Base-by-base conservation (phyloP, 2,888 invertebrate genomes). In the Drosophila crucigera region DNA sequence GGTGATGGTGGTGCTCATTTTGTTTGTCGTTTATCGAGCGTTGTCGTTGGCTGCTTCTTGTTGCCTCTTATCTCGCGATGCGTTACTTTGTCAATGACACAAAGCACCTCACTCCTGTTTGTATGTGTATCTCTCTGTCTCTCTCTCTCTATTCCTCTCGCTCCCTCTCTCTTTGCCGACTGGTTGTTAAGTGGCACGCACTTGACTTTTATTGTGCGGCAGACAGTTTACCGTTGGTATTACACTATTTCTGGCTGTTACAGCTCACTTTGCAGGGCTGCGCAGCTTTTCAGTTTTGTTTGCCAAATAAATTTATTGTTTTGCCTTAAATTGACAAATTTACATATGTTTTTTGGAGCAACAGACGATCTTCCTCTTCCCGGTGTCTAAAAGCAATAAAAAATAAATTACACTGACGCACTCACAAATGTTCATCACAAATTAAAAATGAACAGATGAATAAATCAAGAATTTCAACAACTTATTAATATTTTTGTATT, bases 121-220 rank as follows among this genome's bases (percentile, higher is more conserved):
- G 31, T 2, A 6, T 52, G 11, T 67, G n/a, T 64, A 35, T 39
- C 73, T 47, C 59, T 60, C 59, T 28, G 35, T 54, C 47, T 59
- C 39, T 59, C 37, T n/a, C 33, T 37, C 25, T 52, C 7, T 35
- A 19, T 37, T 37, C 37, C n/a, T 50, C 28, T 53, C 47, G 39
- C 41, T 60, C 19, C 22, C 35, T 50, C 56, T 65, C 58, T 55
- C 39, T 22, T 58, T 53, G 31, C 28, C 43, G 60, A 78, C 73
- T 71, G 77, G 68, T 70, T 82, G 72, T 78, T 77, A 76, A 84
- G 79, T 80, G 78, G 71, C 78, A 73, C 74, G 60, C 82, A 84
- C 80, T 82, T 80, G 73, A 70, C 73, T 83, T 78, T 83, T 80
- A 72, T 83, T 73, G 82, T 73, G 71, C 62, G 75, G 64, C 80